phyloP scores from a whole-genome alignment of 2,888 invertebrate species.

The Lottia scabra region DNA sequence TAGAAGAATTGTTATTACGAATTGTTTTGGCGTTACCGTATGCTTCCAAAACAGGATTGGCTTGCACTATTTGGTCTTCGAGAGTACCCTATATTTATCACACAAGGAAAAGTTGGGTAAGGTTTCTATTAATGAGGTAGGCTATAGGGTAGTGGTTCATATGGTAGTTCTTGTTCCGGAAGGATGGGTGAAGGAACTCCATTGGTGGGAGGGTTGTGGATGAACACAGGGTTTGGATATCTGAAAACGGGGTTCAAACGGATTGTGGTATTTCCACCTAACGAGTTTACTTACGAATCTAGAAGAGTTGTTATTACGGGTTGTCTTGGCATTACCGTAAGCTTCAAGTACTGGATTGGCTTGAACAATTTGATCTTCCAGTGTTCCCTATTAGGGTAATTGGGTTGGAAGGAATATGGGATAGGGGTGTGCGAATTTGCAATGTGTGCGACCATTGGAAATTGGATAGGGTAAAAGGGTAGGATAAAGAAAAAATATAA shows the following conservation, averaged over 20 bases:
- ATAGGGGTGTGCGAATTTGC: too few relatives aligned
- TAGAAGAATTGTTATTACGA: constrained; percentile 1
- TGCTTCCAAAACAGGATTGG: constrained; percentile 2
- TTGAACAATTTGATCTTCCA: constrained; percentile 99
- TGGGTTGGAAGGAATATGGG: neutral
- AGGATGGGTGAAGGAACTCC: too few relatives aligned
- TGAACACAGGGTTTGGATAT: too few relatives aligned
- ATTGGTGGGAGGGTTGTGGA: too few relatives aligned
- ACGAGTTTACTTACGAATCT: constrained; percentile 93
- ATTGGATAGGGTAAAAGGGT: too few relatives aligned
- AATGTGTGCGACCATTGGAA: too few relatives aligned
- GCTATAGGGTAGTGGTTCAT: too few relatives aligned
- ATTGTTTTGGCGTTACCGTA: constrained; percentile 4
- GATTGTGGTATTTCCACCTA: neutral
- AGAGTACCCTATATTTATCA: neutral
- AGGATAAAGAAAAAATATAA: too few relatives aligned
- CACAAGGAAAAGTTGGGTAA: too few relatives aligned
- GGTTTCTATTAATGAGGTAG: too few relatives aligned
- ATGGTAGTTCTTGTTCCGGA: too few relatives aligned
- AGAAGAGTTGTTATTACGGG: constrained; percentile 98
- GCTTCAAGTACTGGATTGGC: constrained; percentile 79
- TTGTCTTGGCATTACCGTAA: constrained; percentile 67
- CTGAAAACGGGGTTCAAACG: too few relatives aligned
- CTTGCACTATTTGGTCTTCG: neutral
- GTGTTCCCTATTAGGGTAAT: constrained; percentile 37